A percentile compares a stretch with the other conserved stretches of the same genome.
phyloP scores from a whole-genome alignment of 2,888 invertebrate genomes.

The Lasioglossum vierecki region DNA sequence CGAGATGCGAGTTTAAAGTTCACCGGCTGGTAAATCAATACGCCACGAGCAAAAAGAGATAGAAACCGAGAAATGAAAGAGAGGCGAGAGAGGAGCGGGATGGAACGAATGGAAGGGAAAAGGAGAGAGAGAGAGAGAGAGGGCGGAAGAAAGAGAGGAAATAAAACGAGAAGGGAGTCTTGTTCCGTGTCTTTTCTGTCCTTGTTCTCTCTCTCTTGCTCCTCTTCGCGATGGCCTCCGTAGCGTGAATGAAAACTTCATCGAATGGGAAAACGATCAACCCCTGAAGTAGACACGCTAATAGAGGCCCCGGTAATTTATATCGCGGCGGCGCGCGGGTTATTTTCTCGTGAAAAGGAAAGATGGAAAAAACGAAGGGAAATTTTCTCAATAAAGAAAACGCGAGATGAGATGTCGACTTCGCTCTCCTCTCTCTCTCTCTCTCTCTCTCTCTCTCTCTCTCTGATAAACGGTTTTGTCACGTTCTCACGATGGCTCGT shows the following conservation, averaged over 20 bases:
- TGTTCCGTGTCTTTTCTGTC: slow-evolving; percentile 15
- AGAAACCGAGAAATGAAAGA: slow-evolving; percentile 33
- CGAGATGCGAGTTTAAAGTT: slow-evolving; percentile 52
- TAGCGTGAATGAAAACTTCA: slow-evolving; percentile 62
- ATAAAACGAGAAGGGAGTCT: slow-evolving; percentile 11
- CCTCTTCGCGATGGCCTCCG: not conserved
- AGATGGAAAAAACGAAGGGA: not conserved
- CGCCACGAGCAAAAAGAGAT: slow-evolving; percentile 44
- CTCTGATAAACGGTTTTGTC: slow-evolving; percentile 8
- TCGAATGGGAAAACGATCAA: slow-evolving; percentile 41
- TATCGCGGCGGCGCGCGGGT: slow-evolving; percentile 3
- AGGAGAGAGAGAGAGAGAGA: slow-evolving; percentile 1
- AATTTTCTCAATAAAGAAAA: slow-evolving; percentile 12
- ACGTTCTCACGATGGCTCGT: not conserved
- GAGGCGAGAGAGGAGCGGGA: not conserved
- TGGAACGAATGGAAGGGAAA: slow-evolving; percentile 10
- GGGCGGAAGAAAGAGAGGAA: slow-evolving; percentile 1
- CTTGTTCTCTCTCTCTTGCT: not conserved
- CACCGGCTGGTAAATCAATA: slow-evolving; percentile 65
- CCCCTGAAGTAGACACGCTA: slow-evolving; percentile 44
- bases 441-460: no score
- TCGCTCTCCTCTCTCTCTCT: not conserved
- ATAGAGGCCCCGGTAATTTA: slow-evolving; percentile 53
- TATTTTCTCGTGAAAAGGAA: slow-evolving; percentile 44
- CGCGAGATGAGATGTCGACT: not conserved